Evolutionary conservation across 2,888 invertebrate genomes (phyloP), one percentile per base, ranked within the genome.

Genomic region (Apantesis nais): DNA sequence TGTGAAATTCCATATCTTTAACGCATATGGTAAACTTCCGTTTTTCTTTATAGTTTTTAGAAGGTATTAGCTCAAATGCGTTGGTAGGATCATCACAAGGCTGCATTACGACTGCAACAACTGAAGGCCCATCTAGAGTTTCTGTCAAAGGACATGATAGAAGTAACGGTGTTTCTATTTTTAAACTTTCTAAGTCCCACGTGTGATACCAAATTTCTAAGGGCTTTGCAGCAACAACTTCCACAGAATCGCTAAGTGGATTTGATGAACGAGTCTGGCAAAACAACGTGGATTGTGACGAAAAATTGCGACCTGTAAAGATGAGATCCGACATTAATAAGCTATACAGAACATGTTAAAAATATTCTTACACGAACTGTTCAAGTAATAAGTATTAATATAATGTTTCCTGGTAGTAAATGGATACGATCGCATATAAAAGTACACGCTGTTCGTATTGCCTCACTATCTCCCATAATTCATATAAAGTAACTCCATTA

Each of bases 11-110:
- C 89, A 97, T 89, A 68, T 97, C 97, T 89, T 97, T 97, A 2
- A 97, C 97, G 84, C 97, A 97, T 62, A 97, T 91, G 19, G 96
- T 97, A 78, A 97, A 96, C 58, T 92, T 92, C 78, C 93, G 86
- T 76, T 86, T 87, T 69, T 83, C 84, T 69, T 83, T 81, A 12
- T 80, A 77, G 61, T 77, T 70, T 69, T 75, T 75, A 48, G 72
- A 70, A 22, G 90, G 89, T 70, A 88, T 80, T 70, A 96, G 75
- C 52, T 80, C 67, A 71, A 96, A 91, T 34, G 91, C 92, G 76
- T 95, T 95, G 9, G 86, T 87, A 7, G 94, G 92, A 77, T 92
- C 85, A 74, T 92, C 87, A 78, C 96, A 96, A 0, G 96, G 95
- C 68, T 93, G 87, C 48, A 90, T 92, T 34, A 95, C 95, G 48